phyloP scores from a whole-genome alignment of 2,797 vertebrate species.

The Novumbra hubbsi region DNA sequence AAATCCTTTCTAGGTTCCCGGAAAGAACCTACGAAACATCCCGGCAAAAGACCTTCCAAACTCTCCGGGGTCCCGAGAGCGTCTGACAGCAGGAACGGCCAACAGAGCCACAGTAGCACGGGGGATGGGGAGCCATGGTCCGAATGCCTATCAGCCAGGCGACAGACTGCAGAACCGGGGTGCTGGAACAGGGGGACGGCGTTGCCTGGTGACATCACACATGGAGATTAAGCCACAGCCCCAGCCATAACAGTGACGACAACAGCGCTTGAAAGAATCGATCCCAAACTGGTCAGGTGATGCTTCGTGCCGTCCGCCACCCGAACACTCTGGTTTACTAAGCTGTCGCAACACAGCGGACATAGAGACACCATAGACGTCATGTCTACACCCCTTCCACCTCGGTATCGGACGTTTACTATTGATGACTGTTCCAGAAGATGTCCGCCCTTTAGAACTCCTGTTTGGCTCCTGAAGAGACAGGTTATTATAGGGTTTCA shows the following conservation, averaged over 20 bases:
- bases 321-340: no score
- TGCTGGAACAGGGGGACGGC: constrained; percentile 50
- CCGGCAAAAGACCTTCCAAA: neutral
- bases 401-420: neutral
- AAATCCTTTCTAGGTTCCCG: neutral
- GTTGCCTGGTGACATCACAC: neutral
- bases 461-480: neutral
- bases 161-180: constrained; percentile 59
- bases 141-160: constrained; percentile 22
- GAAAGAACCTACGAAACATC: neutral
- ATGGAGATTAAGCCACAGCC: constrained; percentile 1
- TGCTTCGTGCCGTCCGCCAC: neutral
- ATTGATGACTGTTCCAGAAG: neutral
- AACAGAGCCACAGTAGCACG: no score
- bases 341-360: no score
- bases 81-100: no score
- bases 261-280: neutral
- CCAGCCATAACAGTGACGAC: neutral
- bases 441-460: neutral
- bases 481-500: neutral
- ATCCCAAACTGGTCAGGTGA: neutral
- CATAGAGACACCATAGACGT: neutral
- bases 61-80: neutral
- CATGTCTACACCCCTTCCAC: neutral
- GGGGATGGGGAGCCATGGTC: neutral